Evolutionary conservation across 2,797 vertebrate genomes (phyloP).

Genomic region (Petrocephalus sullivani): DNA sequence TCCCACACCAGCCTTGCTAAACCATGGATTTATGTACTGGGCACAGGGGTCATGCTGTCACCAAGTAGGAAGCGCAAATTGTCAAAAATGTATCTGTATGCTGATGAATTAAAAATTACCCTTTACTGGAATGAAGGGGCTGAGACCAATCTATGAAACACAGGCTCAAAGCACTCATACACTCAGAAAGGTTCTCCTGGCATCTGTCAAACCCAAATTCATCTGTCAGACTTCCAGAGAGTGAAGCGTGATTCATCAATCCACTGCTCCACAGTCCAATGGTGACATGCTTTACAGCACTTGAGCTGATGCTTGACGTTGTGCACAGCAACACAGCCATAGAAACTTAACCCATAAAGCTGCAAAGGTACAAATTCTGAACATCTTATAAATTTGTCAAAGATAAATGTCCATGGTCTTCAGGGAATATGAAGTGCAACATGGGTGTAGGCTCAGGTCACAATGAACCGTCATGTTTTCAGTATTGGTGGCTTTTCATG

Average conservation of each 20-base stretch:
- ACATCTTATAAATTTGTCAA: not conserved
- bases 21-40: not conserved
- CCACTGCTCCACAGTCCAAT: not conserved
- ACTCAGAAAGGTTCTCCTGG: not conserved
- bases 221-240: not conserved
- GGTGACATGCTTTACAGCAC: not conserved
- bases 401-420: not conserved
- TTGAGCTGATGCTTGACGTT: not conserved
- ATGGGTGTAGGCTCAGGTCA: not conserved
- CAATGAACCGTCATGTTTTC: not conserved
- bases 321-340: not conserved
- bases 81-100: not conserved
- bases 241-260: not conserved
- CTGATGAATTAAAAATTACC: not conserved
- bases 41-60: not conserved
- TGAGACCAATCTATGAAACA: not conserved
- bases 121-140: not conserved
- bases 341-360: not conserved
- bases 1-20: not conserved
- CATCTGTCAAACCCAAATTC: not conserved
- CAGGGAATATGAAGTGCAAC: not conserved
- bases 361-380: not conserved
- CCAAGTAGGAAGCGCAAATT: not conserved
- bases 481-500: not conserved
- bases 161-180: not conserved